A percentile compares a stretch with the other conserved stretches of the same genome.
phyloP scores from a whole-genome alignment of 1,140 invertebrate species.

The Drosophila kanapiae region DNA sequence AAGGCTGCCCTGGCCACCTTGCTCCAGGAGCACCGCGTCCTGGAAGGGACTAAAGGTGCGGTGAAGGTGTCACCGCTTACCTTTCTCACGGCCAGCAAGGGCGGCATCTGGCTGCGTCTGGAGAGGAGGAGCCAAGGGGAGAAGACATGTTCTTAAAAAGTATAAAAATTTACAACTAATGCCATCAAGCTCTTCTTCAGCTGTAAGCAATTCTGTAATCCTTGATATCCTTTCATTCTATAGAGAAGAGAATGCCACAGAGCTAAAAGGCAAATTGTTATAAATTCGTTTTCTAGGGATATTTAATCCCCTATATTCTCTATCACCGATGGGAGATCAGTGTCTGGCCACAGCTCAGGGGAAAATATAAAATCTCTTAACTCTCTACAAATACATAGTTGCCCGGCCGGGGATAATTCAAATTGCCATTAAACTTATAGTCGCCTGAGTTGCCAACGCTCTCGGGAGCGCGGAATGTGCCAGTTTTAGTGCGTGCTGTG shows the following conservation, averaged over 20 bases:
- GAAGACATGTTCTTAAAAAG: neutral
- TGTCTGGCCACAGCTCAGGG: neutral
- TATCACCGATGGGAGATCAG: neutral
- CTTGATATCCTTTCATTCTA: too few species aligned
- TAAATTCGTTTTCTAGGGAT: too few species aligned
- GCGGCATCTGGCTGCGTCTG: slow-evolving; percentile 60
- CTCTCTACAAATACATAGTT: neutral
- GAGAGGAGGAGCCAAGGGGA: neutral
- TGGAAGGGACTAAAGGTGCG: neutral
- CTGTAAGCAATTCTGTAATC: too few species aligned
- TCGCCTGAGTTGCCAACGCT: neutral
- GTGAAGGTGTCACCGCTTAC: slow-evolving; percentile 58
- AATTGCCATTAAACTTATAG: slow-evolving; percentile 14
- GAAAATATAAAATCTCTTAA: neutral
- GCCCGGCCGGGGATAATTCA: slow-evolving; percentile 4
- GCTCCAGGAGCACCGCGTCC: slow-evolving; percentile 42
- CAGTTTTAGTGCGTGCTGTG: slow-evolving; percentile 12
- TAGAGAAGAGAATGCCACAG: too few species aligned
- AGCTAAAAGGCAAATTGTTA: too few species aligned
- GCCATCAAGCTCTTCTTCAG: too few species aligned
- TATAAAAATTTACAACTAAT: too few species aligned
- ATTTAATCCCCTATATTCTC: too few species aligned
- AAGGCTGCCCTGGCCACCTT: slow-evolving; percentile 85
- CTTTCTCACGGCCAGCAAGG: slow-evolving; percentile 50
- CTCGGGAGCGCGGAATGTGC: slow-evolving; percentile 23